Evolutionary conservation across 2,888 invertebrate species (phyloP), one percentile per base, ranked within the genome.

Genomic region (Craniophora ligustri): DNA sequence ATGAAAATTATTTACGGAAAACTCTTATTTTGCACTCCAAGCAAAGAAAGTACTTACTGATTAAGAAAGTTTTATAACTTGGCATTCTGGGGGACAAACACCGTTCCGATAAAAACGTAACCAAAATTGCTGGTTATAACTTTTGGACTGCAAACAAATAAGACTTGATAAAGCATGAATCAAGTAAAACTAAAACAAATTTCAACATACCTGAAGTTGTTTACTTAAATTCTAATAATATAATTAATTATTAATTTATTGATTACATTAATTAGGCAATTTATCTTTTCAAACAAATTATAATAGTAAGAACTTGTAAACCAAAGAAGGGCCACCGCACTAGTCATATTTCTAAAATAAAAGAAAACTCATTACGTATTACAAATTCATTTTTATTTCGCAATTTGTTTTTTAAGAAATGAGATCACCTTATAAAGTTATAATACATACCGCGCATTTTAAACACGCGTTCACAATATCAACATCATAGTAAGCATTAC

Each of bases 1-100:
- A 83, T 85, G 84, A 84, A 85, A 88, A 88, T 92, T 90, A 90
- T 92, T 90, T 89, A 85, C 86, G 82, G 82, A 84, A 85, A 88
- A 82, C 77, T 85, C 84, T 87, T 88, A 87, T 88, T 89, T 87
- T 81, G 86, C 84, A 79, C 78, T 82, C 79, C 62, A 69, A 73
- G 83, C 85, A 80, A 86, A 87, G 84, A 84, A 84, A 79, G n/a
- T n/a, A n/a, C n/a, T n/a, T 72, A 71, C 85, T 87, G 87, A 92
- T 92, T 89, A 89, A 78, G 81, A 89, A 92, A 92, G 90, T 92
- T 92, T 89, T 85, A 87, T 89, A 87, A 87, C 83, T 87, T 84
- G 73, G 76, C 81, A 76, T 81, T 85, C 82, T 75, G 72, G 66
- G 75, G 75, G 79, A 83, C 85, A 87, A 89, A 88, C 85, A 87